Evolutionary conservation across 2,888 invertebrate species (phyloP), one percentile per base, ranked within the genome.

Genomic region (Noctua janthina): DNA sequence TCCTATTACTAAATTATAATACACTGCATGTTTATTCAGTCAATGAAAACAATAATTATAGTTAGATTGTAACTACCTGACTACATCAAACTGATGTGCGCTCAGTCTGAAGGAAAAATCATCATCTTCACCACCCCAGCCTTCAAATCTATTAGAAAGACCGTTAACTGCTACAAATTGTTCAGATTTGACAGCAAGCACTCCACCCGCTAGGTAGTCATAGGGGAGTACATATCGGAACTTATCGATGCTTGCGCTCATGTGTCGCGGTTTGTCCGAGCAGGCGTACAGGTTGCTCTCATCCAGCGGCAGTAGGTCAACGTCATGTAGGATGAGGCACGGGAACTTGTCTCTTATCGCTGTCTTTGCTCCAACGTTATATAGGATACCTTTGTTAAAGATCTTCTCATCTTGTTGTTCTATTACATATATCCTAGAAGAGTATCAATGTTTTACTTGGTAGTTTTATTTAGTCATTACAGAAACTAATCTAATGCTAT

Each of bases 301-400:
- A 94, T 98, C 98, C 82, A 98, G 95, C 0, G 99, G 99, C 89
- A 99, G 97, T 76, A 99, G 95, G 96, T 99, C 99, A 49, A 99
- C 98, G 93, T 99, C 99, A 92, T 99, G 99, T 87, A 99, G 98
- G 81, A 99, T 98, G 76, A 99, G 98, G 93, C 99, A 99, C 0
- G 98, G 98, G 94, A 97, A 98, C 81, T 97, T 97, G 82, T 97
- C 97, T 82, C 97, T 97, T 10, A 98, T 97, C 0, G 99, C 99
- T 89, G 98, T 98, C 66, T 97, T 96, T 3, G 98, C 99, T 0
- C 99, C 99, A 81, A 99, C 97, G 93, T 99, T 99, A 91, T 99
- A 98, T 73, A 99, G 96, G 92, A 98, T 97, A 0, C 98, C 99
- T 87, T 99, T 97, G 95, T 99, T 99, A 94, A 99, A 99, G 0